Conservation (phyloP, 2,888 invertebrate species). For the Dioctria rufipes region DNA sequence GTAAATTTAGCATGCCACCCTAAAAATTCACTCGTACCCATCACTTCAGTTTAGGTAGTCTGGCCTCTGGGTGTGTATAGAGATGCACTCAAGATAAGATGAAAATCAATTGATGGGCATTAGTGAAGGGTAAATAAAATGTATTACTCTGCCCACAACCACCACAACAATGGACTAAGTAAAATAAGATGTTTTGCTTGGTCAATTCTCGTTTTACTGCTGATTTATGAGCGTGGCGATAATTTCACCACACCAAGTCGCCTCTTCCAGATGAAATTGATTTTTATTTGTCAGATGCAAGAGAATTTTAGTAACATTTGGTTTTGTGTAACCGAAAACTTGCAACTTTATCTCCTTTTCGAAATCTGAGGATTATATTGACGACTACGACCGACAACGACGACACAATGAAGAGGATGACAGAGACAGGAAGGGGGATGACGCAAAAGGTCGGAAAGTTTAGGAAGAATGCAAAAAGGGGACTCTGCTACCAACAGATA, state of each 20-base stretch:
- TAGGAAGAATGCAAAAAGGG: not conserved
- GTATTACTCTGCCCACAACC: constrained; percentile 1
- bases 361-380: constrained; percentile 42
- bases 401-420: not conserved
- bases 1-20: constrained; percentile 35
- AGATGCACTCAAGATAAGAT: constrained; percentile 42
- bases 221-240: constrained; percentile 41
- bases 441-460: not conserved
- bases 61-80: no score
- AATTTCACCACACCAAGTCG: constrained; percentile 26
- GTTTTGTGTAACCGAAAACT: constrained; percentile 36
- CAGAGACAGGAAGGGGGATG: constrained; percentile 10
- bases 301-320: constrained; percentile 4
- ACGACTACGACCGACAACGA: not conserved
- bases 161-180: not conserved
- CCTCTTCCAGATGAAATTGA: constrained; percentile 32
- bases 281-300: constrained; percentile 27
- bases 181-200: not conserved
- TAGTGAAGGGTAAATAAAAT: not conserved
- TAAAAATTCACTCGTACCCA: not conserved
- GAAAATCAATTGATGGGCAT: constrained; percentile 41
- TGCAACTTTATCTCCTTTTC: constrained; percentile 34
- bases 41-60: no score
- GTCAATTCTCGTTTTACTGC: constrained; percentile 20
- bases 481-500: not conserved